phyloP scores from a whole-genome alignment of 2,113 vertebrate species.

The Myotis brandtii region DNA sequence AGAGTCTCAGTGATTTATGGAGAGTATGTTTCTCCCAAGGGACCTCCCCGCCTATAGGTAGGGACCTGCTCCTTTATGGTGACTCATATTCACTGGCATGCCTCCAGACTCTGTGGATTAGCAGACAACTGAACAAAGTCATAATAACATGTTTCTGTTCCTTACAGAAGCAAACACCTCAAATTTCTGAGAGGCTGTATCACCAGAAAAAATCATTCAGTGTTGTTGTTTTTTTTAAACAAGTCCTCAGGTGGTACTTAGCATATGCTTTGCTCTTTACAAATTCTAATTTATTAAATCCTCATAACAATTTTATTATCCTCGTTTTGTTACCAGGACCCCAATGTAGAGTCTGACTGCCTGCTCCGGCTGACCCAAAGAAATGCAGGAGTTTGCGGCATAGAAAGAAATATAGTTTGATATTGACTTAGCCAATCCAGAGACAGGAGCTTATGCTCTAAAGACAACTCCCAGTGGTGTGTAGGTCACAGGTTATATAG shows the following conservation, averaged over 20 bases:
- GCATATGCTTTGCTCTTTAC: neutral
- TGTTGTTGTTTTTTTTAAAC: neutral
- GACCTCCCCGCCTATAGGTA: neutral
- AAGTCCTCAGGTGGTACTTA: neutral
- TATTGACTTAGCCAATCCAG: neutral
- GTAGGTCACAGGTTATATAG: neutral
- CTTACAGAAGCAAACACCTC: conserved; percentile 16
- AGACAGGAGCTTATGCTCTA: neutral
- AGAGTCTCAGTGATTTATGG: neutral
- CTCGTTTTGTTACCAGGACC: neutral
- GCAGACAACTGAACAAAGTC: conserved; percentile 44
- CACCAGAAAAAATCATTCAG: neutral
- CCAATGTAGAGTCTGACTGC: neutral
- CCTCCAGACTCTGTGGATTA: conserved; percentile 33
- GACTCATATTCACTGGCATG: neutral
- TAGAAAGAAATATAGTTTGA: neutral
- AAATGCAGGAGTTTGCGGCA: neutral
- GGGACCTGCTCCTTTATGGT: neutral
- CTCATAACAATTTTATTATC: neutral
- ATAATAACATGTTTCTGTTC: neutral
- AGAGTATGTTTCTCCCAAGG: neutral
- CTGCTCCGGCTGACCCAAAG: neutral
- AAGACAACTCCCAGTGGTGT: neutral
- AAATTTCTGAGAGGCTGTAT: conserved; percentile 5
- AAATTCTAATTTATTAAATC: conserved; percentile 16